Percentiles rank a stretch among this genome's conserved stretches.
Conservation (phyloP, 2,113 vertebrate genomes). For the Phycodurus eques region DNA sequence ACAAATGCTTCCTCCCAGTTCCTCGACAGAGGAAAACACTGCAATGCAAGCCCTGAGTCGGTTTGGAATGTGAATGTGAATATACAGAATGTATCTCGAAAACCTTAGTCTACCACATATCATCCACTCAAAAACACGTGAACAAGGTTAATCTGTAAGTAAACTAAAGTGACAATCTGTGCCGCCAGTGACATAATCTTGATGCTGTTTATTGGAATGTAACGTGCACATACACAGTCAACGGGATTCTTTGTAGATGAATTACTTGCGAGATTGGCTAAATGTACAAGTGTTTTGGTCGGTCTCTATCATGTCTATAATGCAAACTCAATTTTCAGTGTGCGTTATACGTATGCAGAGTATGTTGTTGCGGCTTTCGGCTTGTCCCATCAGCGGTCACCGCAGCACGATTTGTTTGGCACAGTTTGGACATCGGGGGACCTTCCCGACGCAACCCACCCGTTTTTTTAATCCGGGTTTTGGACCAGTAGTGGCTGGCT, state of each 20-base stretch:
- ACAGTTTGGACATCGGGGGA: too few relatives aligned
- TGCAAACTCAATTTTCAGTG: neutral
- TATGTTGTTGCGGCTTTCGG: too few relatives aligned
- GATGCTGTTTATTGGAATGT: neutral
- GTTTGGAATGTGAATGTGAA: neutral
- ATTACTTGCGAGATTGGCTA: neutral
- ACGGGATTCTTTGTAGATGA: neutral
- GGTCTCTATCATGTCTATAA: neutral
- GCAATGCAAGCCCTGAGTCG: neutral
- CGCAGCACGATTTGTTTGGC: too few relatives aligned
- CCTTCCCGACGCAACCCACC: too few relatives aligned
- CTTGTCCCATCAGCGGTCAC: too few relatives aligned
- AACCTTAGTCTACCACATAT: neutral
- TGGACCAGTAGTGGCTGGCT: neutral
- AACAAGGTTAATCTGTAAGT: neutral
- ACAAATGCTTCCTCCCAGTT: neutral
- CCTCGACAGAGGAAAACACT: neutral
- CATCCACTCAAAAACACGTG: neutral
- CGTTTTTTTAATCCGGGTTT: neutral
- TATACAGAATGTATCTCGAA: neutral
- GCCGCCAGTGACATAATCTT: too few relatives aligned
- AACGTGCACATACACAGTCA: neutral
- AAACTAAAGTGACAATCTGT: neutral
- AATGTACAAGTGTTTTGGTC: neutral
- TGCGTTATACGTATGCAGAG: too few relatives aligned